A percentile compares a stretch with the other conserved stretches of the same genome.
These are phyloP conservation scores for Helicorthomorpha holstii DNA, from an alignment of 1,140 invertebrate genomes.

Conservation along the genomic window DNA sequence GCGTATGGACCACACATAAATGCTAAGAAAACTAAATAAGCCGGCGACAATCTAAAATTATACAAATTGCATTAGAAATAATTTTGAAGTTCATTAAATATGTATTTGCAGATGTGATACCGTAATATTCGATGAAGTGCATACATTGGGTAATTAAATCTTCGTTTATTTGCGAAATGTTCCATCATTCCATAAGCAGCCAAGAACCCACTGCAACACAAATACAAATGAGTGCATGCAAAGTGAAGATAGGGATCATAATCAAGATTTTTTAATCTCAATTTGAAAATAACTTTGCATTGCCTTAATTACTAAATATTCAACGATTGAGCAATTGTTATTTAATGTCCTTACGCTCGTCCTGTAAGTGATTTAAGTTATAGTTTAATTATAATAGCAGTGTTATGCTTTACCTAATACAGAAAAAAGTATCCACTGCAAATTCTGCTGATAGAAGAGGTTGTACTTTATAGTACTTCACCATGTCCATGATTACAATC, in stretches of 20 bases:
- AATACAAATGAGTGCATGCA: background rate
- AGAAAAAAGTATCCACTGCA: background rate
- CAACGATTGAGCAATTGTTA: no score
- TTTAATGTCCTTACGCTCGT: no score
- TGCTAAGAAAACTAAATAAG: background rate
- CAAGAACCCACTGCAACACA: background rate
- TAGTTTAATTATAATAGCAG: no score
- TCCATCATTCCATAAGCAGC: background rate
- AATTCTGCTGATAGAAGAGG: background rate
- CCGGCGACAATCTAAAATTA: background rate
- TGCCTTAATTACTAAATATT: no score
- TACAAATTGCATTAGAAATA: background rate
- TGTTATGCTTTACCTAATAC: no score
- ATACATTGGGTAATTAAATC: background rate
- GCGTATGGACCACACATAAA: background rate
- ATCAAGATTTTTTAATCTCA: no score
- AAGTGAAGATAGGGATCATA: background rate
- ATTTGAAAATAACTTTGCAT: no score
- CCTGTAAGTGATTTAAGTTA: no score
- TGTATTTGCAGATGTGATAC: background rate
- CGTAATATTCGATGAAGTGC: background rate
- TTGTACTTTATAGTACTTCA: background rate
- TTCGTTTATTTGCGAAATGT: background rate
- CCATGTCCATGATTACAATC: background rate
- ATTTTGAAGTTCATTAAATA: background rate